These are phyloP conservation scores for Bombus turneri DNA, from an alignment of 1,140 invertebrate genomes.

Conservation along the genomic window DNA sequence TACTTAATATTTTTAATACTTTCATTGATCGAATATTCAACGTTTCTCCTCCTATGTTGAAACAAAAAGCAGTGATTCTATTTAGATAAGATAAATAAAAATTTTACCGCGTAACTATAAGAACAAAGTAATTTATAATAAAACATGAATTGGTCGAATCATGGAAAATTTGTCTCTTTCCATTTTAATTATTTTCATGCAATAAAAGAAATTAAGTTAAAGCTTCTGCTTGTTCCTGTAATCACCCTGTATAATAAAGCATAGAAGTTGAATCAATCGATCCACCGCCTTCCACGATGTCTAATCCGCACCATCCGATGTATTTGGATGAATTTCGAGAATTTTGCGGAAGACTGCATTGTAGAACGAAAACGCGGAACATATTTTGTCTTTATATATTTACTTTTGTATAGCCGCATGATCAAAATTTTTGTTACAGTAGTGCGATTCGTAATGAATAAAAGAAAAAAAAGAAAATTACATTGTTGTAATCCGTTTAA, in stretches of 20 bases:
- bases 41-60: not conserved
- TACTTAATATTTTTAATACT: not conserved
- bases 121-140: no score
- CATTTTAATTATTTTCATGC: not conserved
- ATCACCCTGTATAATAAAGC: not conserved
- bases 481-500: not conserved
- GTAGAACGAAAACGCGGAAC: not conserved
- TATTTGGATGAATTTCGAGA: not conserved
- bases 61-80: not conserved
- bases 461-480: not conserved
- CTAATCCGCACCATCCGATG: not conserved
- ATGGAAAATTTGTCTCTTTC: not conserved
- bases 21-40: not conserved
- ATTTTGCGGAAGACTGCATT: not conserved
- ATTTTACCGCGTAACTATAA: no score
- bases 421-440: slow-evolving; percentile 31
- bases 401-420: slow-evolving; percentile 33
- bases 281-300: not conserved
- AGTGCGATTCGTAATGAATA: not conserved
- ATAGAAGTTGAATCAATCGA: not conserved
- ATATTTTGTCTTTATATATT: slow-evolving; percentile 1
- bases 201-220: not conserved
- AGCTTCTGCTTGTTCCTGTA: not conserved
- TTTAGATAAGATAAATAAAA: no score
- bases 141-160: not conserved